Evolutionary conservation across 92 coral and sea anemone genomes (phyloP), one percentile per base, ranked within the genome.

Genomic region (Phenganax subtilis): DNA sequence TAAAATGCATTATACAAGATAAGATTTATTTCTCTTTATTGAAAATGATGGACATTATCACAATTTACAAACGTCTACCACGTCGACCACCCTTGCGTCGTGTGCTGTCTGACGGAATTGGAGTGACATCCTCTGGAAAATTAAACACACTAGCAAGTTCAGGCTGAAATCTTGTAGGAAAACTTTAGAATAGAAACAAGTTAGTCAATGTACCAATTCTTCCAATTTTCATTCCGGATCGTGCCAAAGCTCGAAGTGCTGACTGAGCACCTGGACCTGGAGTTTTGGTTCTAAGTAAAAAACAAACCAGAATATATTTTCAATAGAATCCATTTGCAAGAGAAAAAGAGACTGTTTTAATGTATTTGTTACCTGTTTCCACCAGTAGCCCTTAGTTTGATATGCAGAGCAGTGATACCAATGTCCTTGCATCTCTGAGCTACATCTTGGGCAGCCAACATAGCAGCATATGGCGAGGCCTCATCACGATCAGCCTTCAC

Each of bases 251-350:
- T 80, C 98, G 83, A 15, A 94, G 89, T 14, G 98, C 98, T 47
- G 98, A 94, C 92, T 94, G 98, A 28, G 98, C 98, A 56, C 98
- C 98, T 12, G 98, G 98, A 80, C 98, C 98, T 54, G 98, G 98
- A 51, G 98, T 94, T 85, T 94, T 94, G 54, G 98, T 94, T 75
- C 97, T 93, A 54, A n/a, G 82, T 54, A 66, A 62, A 53, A 15
- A 28, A 27, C 10, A 7, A 10, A 60, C 12, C 25, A 60, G 66
- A 60, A 60, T 11, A 10, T 60, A 14, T 37, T 37, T 37, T 37
- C 1, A 61, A 15, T 27, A 66, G 31, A 27, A 25, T 66, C 51
- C 70, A 25, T 66, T 11, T 37, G 5, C 5, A 37, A 37, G 47
- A 37, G 47, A 37, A 2, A 37, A 37, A 5, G 5, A 37, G 47